Conservation (phyloP, 2,113 vertebrate genomes). For the Micronisus gabar region DNA sequence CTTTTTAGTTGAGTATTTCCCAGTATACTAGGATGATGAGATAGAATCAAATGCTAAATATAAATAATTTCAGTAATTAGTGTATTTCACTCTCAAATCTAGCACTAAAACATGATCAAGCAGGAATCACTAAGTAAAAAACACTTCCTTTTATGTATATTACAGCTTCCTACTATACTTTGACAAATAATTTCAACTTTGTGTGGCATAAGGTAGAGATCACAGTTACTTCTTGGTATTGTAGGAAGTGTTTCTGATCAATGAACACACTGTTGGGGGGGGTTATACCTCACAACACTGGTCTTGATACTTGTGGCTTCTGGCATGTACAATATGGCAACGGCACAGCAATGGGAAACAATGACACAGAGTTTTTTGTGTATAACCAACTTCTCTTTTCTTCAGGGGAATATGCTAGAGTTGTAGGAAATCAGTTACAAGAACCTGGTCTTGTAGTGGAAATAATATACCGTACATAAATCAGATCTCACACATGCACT, state of each 20-base stretch:
- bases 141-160: neutral
- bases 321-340: neutral
- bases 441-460: constrained; percentile 79
- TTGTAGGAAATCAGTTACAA: constrained; percentile 77
- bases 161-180: neutral
- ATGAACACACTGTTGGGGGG: neutral
- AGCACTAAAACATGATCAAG: neutral
- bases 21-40: neutral
- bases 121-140: neutral
- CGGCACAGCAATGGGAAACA: neutral
- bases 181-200: neutral
- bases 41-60: neutral
- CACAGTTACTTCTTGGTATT: neutral
- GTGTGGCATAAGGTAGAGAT: neutral
- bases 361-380: neutral
- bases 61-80: neutral
- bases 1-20: neutral
- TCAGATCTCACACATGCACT: constrained; percentile 73
- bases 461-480: constrained; percentile 78
- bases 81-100: neutral
- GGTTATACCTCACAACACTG: neutral
- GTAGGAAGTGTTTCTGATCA: neutral
- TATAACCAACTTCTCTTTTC: constrained; percentile 60
- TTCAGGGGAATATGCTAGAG: constrained; percentile 82
- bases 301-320: neutral